Conservation (phyloP, 2,888 invertebrate genomes). For the Pristionchus japonicus region DNA sequence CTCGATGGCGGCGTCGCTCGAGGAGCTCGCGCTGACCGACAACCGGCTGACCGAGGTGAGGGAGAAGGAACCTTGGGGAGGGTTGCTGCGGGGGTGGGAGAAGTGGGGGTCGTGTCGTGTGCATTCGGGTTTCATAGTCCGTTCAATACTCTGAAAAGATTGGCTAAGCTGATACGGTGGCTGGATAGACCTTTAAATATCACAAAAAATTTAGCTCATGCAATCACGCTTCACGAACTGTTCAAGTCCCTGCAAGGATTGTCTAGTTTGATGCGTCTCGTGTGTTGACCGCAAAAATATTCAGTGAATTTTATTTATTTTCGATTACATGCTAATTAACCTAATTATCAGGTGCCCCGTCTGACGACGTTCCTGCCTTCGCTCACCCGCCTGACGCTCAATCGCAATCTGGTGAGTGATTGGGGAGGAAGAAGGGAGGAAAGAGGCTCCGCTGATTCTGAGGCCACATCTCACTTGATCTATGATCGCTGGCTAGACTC, state of each 20-base stretch:
- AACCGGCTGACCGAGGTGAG: constrained; percentile 88
- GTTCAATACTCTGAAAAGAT: too few relatives aligned
- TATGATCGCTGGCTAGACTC: background rate
- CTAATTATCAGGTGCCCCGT: background rate
- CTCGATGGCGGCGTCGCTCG: constrained; percentile 77
- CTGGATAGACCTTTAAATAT: too few relatives aligned
- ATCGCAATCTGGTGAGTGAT: constrained; percentile 80
- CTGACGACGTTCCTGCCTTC: constrained; percentile 75
- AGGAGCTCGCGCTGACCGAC: constrained; percentile 86
- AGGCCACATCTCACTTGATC: background rate
- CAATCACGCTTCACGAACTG: too few relatives aligned
- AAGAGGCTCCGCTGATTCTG: too few relatives aligned
- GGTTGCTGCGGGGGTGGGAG: too few relatives aligned
- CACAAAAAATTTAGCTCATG: too few relatives aligned
- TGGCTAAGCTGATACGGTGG: too few relatives aligned
- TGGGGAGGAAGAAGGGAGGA: background rate
- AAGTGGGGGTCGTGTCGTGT: too few relatives aligned
- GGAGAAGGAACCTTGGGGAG: too few relatives aligned
- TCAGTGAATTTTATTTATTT: background rate
- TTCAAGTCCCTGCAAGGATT: too few relatives aligned
- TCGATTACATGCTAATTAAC: background rate
- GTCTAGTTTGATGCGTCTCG: too few relatives aligned
- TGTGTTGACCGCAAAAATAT: background rate
- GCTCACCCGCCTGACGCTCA: constrained; percentile 84
- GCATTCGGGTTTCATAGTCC: too few relatives aligned